Evolutionary conservation across 2,888 invertebrate genomes (phyloP).

Genomic region (Rhopalosiphum nymphaeae): DNA sequence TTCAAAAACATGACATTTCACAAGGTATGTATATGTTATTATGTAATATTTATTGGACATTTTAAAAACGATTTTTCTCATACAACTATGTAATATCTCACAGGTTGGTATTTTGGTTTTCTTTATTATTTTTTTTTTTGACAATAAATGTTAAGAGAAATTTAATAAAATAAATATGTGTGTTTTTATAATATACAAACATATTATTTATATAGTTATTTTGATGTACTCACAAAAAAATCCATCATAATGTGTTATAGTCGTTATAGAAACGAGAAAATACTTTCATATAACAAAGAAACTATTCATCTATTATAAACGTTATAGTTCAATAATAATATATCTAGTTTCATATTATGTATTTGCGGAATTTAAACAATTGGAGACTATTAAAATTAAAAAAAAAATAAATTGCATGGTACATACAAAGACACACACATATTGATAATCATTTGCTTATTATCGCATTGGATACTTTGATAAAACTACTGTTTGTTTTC

Average conservation of each 20-base stretch:
- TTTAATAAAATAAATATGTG: background rate
- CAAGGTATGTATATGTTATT: background rate
- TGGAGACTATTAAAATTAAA: background rate
- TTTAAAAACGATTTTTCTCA: background rate
- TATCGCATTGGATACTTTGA: background rate
- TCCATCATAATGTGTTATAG: background rate
- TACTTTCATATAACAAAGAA: background rate
- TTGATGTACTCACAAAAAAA: background rate
- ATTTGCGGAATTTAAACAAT: background rate
- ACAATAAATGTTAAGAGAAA: background rate
- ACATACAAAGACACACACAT: background rate
- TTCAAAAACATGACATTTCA: background rate
- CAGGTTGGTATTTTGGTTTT: background rate
- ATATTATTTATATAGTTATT: conserved; percentile 1
- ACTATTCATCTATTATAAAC: background rate
- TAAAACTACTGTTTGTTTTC: background rate
- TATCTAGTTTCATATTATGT: background rate
- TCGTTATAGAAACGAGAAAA: background rate
- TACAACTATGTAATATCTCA: background rate
- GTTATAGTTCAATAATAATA: background rate
- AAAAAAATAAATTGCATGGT: background rate
- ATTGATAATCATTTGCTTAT: background rate
- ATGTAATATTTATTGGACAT: background rate
- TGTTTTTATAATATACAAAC: background rate
- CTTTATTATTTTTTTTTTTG: background rate